Conservation (phyloP, 2,888 invertebrate species). For the Hypena proboscidalis region DNA sequence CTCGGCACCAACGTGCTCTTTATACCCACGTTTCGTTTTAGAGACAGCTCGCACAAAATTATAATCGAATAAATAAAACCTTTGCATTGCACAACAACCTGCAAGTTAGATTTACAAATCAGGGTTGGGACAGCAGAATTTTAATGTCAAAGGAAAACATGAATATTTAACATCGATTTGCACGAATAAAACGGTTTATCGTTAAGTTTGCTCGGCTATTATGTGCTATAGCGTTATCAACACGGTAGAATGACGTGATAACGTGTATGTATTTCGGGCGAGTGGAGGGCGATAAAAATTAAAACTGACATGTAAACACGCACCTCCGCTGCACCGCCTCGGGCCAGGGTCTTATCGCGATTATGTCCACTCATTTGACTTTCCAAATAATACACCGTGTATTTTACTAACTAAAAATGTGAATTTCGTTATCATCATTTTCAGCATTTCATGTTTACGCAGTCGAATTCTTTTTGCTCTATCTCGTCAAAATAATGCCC, state of each 20-base stretch:
- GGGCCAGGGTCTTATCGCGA: slow-evolving; percentile 55
- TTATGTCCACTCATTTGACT: slow-evolving; percentile 48
- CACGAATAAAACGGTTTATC: slow-evolving; percentile 54
- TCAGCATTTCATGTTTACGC: slow-evolving; percentile 6
- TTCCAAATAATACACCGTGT: slow-evolving; percentile 35
- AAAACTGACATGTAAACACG: slow-evolving; percentile 66
- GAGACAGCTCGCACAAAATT: neutral
- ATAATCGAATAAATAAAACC: no score
- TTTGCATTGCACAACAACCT: slow-evolving; percentile 9
- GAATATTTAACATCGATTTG: slow-evolving; percentile 36
- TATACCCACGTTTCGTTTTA: slow-evolving; percentile 8
- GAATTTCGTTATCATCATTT: slow-evolving; percentile 12
- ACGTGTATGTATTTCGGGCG: slow-evolving; percentile 65
- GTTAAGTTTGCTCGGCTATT: slow-evolving; percentile 59
- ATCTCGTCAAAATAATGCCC: slow-evolving; percentile 10
- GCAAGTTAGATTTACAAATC: slow-evolving; percentile 17
- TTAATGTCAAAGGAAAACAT: slow-evolving; percentile 20
- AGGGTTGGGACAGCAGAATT: slow-evolving; percentile 24
- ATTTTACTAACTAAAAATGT: slow-evolving; percentile 21
- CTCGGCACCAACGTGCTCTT: slow-evolving; percentile 34
- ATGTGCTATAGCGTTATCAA: slow-evolving; percentile 70
- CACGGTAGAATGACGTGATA: slow-evolving; percentile 68
- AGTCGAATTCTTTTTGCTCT: slow-evolving; percentile 9
- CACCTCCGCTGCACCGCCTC: slow-evolving; percentile 58
- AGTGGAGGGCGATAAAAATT: slow-evolving; percentile 72